phyloP scores from a whole-genome alignment of 2,888 invertebrate species.

The Erannis defoliaria region DNA sequence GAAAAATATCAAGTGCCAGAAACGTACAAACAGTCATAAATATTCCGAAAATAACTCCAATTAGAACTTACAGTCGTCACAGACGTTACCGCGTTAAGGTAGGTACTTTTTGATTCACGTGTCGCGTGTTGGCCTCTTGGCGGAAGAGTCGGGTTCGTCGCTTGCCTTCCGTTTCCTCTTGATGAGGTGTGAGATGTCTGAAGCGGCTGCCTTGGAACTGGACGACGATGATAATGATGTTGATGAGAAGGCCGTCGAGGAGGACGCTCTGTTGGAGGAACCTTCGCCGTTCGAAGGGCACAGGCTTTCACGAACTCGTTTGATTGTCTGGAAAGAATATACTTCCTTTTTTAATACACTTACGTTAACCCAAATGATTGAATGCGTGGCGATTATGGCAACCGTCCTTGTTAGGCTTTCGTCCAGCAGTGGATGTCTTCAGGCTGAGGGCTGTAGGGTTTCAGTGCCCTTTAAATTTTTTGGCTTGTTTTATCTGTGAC shows the following conservation, averaged over 20 bases:
- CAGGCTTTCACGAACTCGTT: slow-evolving; percentile 72
- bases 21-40: not conserved
- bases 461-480: too few species aligned
- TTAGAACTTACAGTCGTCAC: not conserved
- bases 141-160: slow-evolving; percentile 85
- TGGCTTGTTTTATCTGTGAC: too few species aligned
- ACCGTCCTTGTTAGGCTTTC: too few species aligned
- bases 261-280: slow-evolving; percentile 54
- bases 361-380: too few species aligned
- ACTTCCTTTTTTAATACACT: too few species aligned
- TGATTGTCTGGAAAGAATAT: slow-evolving; percentile 70
- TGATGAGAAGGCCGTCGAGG: slow-evolving; percentile 88
- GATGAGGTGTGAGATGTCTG: slow-evolving; percentile 94
- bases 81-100: slow-evolving; percentile 18
- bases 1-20: not conserved
- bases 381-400: too few species aligned
- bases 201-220: slow-evolving; percentile 87
- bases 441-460: too few species aligned
- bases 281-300: slow-evolving; percentile 67
- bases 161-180: slow-evolving; percentile 91
- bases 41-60: not conserved
- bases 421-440: too few species aligned
- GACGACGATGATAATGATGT: slow-evolving; percentile 36
- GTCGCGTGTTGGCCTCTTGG: slow-evolving; percentile 84
- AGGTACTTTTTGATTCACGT: slow-evolving; percentile 58